Conservation (phyloP, 37 sponge, comb jelly and placozoan species). For the Theonella swinhoei region DNA sequence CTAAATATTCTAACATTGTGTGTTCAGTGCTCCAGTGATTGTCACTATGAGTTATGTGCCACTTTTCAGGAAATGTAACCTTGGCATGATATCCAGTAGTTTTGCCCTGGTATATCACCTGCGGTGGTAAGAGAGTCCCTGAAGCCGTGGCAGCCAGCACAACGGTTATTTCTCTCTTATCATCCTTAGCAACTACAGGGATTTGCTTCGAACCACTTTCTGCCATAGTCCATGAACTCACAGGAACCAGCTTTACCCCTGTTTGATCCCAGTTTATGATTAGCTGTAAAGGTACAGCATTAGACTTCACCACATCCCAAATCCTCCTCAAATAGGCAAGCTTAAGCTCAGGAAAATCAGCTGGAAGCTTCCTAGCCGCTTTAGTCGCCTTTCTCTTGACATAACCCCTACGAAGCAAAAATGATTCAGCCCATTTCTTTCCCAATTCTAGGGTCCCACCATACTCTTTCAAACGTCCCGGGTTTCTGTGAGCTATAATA, state of each 20-base stretch:
- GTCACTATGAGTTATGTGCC: conserved; percentile 43
- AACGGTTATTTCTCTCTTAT: conserved; percentile 64
- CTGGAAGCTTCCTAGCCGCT: conserved; percentile 11
- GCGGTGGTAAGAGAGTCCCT: conserved; percentile 47
- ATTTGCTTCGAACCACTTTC: conserved; percentile 29
- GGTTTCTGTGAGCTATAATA: conserved; percentile 27
- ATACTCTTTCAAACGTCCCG: conserved; percentile 10
- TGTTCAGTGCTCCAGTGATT: conserved; percentile 72
- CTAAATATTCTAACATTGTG: conserved; percentile 46
- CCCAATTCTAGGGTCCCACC: conserved; percentile 46
- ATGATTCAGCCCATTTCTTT: conserved; percentile 52
- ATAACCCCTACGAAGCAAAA: conserved; percentile 38
- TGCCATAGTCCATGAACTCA: conserved; percentile 51
- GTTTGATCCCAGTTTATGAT: conserved; percentile 70
- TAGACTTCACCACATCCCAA: conserved; percentile 20
- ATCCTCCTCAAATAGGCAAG: conserved; percentile 38
- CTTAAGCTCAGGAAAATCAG: conserved; percentile 40
- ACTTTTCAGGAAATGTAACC: conserved; percentile 27
- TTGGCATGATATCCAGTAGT: conserved; percentile 39
- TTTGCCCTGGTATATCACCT: conserved; percentile 61
- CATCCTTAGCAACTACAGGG: conserved; percentile 34
- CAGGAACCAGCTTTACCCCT: conserved; percentile 40
- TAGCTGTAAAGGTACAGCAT: conserved; percentile 30
- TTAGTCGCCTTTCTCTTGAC: conserved; percentile 47
- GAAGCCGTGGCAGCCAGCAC: conserved; percentile 34